Conservation (phyloP, 2,888 invertebrate species). For the Drosophila yooni region DNA sequence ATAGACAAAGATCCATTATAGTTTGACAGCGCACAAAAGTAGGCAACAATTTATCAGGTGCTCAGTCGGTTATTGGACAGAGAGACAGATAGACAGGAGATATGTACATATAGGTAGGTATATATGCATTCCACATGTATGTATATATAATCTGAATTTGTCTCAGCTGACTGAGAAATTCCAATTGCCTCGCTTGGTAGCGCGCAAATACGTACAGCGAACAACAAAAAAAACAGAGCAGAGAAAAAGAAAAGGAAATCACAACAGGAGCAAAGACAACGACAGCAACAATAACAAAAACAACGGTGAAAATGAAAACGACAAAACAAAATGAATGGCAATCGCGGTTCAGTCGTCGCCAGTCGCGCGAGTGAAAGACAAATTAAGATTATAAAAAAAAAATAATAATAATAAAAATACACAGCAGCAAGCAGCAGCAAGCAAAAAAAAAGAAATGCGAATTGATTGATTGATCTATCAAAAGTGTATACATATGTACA, state of each 20-base stretch:
- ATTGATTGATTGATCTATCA: constrained; percentile 82
- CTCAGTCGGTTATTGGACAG: constrained; percentile 32
- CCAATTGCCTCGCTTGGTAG: constrained; percentile 59
- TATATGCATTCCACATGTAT: not conserved
- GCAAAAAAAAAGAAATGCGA: constrained; percentile 44
- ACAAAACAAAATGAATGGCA: constrained; percentile 76
- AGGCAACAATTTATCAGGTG: constrained; percentile 66
- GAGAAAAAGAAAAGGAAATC: constrained; percentile 30
- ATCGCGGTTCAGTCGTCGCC: constrained; percentile 75
- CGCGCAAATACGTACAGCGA: constrained; percentile 21
- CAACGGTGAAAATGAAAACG: constrained; percentile 43
- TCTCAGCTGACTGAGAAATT: constrained; percentile 60
- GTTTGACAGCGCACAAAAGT: constrained; percentile 39
- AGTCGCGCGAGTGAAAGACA: constrained; percentile 78
- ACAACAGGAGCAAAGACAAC: constrained; percentile 19
- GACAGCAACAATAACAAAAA: constrained; percentile 12
- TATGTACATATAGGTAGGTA: not conserved
- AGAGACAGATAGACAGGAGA: constrained; percentile 18
- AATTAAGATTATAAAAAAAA: constrained; percentile 79
- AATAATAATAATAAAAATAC: constrained; percentile 70
- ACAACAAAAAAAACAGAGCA: not conserved
- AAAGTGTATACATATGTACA: constrained; percentile 58
- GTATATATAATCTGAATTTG: constrained; percentile 17
- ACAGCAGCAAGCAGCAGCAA: constrained; percentile 26
- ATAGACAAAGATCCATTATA: constrained; percentile 28